phyloP scores from a whole-genome alignment of 2,888 invertebrate genomes.

The Notodonta dromedarius region DNA sequence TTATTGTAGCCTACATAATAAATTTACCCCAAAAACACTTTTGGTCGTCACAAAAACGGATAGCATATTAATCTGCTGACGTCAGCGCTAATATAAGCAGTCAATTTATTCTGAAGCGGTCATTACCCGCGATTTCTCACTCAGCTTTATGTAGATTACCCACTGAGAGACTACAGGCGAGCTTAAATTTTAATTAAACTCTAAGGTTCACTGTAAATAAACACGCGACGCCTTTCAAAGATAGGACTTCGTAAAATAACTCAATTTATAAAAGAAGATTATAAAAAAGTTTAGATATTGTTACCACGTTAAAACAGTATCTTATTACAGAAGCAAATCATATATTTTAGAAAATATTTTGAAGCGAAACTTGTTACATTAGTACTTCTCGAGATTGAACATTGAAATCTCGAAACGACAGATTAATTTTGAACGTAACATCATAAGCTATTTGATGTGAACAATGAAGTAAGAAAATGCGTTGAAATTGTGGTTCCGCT shows the following conservation, averaged over 20 bases:
- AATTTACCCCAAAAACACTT: too few species aligned
- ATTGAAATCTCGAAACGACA: too few species aligned
- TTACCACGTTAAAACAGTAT: neutral
- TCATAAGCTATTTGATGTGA: too few species aligned
- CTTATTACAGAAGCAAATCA: too few species aligned
- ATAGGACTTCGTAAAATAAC: neutral
- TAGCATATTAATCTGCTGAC: slow-evolving; percentile 10
- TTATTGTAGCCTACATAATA: too few species aligned
- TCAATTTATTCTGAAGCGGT: slow-evolving; percentile 8
- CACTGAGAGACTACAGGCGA: neutral
- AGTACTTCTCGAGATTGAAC: too few species aligned
- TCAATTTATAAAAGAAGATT: slow-evolving; percentile 1
- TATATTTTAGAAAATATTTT: too few species aligned
- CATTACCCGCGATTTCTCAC: slow-evolving; percentile 3
- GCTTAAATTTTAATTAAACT: slow-evolving; percentile 10
- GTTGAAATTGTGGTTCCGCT: too few species aligned
- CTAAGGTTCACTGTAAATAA: slow-evolving; percentile 10
- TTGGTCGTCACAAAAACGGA: neutral
- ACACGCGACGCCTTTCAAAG: neutral
- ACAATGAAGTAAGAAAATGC: too few species aligned
- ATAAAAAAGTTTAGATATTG: slow-evolving; percentile 12
- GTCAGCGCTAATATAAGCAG: slow-evolving; percentile 14
- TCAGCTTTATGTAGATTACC: neutral
- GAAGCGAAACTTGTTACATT: too few species aligned
- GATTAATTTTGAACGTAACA: too few species aligned